Evolutionary conservation across 1,140 invertebrate genomes (phyloP).

Genomic region (Mamestra configurata): DNA sequence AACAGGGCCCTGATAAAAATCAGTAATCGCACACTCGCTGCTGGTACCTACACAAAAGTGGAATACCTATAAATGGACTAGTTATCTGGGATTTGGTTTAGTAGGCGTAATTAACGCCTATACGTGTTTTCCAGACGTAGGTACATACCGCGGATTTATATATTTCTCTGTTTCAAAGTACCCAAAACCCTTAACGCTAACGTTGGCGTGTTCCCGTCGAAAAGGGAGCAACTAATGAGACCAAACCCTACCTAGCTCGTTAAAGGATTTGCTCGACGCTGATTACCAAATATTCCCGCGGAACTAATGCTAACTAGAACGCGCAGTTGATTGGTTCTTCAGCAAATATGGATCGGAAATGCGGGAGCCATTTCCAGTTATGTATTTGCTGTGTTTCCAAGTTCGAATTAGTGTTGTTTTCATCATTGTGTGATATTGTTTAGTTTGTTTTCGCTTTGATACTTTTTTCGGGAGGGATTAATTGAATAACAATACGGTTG

Average conservation of each 20-base stretch:
- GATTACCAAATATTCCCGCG: conserved; percentile 17
- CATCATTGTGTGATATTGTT: background rate
- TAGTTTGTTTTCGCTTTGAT: background rate
- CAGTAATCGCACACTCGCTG: no score
- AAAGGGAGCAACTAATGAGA: conserved; percentile 10
- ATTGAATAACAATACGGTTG: no score
- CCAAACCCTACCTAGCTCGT: background rate
- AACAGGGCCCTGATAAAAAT: no score
- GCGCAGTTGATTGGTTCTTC: conserved; percentile 21
- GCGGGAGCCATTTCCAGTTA: conserved; percentile 26
- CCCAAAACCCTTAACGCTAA: background rate
- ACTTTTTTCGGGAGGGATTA: background rate
- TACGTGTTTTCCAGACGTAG: no score
- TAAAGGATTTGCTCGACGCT: conserved; percentile 2
- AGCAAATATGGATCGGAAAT: conserved; percentile 23
- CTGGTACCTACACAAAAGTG: no score
- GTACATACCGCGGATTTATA: background rate
- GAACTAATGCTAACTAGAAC: conserved; percentile 14
- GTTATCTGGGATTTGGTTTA: no score
- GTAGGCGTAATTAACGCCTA: no score
- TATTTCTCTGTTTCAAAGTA: background rate
- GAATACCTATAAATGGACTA: no score
- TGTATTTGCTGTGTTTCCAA: background rate
- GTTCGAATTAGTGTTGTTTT: background rate
- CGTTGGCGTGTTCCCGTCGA: background rate